phyloP scores from a whole-genome alignment of 1,140 invertebrate genomes.

The Drosophila burlai region DNA sequence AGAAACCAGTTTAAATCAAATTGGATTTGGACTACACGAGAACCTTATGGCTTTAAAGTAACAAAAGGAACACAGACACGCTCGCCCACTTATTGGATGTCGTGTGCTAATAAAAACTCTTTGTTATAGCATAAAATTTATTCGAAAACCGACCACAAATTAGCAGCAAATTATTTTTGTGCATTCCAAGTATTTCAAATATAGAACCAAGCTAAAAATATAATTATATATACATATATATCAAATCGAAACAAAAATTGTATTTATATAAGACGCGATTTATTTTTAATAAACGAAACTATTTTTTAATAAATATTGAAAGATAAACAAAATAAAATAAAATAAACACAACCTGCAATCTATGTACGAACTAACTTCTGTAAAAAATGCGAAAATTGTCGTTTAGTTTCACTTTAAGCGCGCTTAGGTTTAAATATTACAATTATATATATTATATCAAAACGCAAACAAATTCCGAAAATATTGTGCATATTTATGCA shows the following conservation, averaged over 20 bases:
- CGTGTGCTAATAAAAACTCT: slow-evolving; percentile 31
- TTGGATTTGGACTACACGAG: slow-evolving; percentile 65
- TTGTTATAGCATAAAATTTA: slow-evolving; percentile 64
- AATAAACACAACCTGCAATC: slow-evolving; percentile 32
- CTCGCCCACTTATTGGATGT: slow-evolving; percentile 25
- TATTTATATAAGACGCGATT: slow-evolving; percentile 48
- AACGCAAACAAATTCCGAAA: slow-evolving; percentile 53
- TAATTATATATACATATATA: slow-evolving; percentile 23
- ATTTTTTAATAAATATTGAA: slow-evolving; percentile 43
- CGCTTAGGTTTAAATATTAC: slow-evolving; percentile 58
- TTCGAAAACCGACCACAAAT: slow-evolving; percentile 48
- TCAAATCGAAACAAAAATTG: slow-evolving; percentile 40
- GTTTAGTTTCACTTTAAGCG: slow-evolving; percentile 70
- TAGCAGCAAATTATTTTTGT: slow-evolving; percentile 69
- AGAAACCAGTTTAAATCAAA: slow-evolving; percentile 73
- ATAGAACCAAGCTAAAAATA: slow-evolving; percentile 38
- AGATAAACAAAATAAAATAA: slow-evolving; percentile 15
- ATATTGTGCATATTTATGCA: slow-evolving; percentile 74
- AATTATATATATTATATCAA: slow-evolving; percentile 58
- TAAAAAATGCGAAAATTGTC: slow-evolving; percentile 54
- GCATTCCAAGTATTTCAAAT: slow-evolving; percentile 82
- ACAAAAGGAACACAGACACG: slow-evolving; percentile 8
- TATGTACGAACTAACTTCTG: slow-evolving; percentile 52
- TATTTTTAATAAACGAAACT: slow-evolving; percentile 47
- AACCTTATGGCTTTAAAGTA: slow-evolving; percentile 75